Base-by-base conservation (phyloP, 2,888 invertebrate genomes). In the Cremastinae sp. region DNA sequence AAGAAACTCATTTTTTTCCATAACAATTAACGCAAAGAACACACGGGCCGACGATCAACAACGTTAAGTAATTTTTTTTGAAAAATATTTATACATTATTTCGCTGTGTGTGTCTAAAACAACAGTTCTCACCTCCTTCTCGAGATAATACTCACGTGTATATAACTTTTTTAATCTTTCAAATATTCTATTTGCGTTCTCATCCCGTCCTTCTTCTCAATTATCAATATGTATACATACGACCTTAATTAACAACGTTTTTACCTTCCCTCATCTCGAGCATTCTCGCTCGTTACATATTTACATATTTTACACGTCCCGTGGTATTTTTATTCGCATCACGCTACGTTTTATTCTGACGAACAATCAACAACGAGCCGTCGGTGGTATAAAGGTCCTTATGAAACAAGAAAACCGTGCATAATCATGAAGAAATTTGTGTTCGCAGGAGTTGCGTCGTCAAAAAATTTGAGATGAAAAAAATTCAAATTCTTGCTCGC, bases 281-380 rank as follows among this genome's bases (percentile, higher is more conserved):
- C 64, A 9, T 35, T 71, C 49, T 22, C 18, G 56, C 68, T 61
- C 56, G 61, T 62, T 49, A 68, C 58, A n/a, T 75, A 75, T 75
- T 68, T 75, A 75, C 75, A 75, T 75, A 75, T 72, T 68, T 66
- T 75, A 75, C 75, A 75, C 49, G 28, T 28, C 59, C 22, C 28
- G 28, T 49, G 41, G 35, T 49, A 68, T n/a, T 59, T 28, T 61
- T 20, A 14, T 61, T 20, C 22, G 14, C 28, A 3, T 45, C n/a
- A n/a, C n/a, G n/a, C n/a, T 53, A 47, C 16, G 28, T 53, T 47
- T 22, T 55, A 70, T 39, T 12, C 53, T 47, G 55, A 55, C 45
- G 61, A n/a, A 35, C 14, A 45, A 47, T 61, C 28, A 20, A 61
- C 61, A 35, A 61, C n/a, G n/a, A 41, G 45, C 45, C 14, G 3